Percentiles rank a stretch among this genome's conserved stretches.
phyloP scores from a whole-genome alignment of 30 jellyfish, hydroid and myxozoan genomes.

The Pelagia noctiluca region DNA sequence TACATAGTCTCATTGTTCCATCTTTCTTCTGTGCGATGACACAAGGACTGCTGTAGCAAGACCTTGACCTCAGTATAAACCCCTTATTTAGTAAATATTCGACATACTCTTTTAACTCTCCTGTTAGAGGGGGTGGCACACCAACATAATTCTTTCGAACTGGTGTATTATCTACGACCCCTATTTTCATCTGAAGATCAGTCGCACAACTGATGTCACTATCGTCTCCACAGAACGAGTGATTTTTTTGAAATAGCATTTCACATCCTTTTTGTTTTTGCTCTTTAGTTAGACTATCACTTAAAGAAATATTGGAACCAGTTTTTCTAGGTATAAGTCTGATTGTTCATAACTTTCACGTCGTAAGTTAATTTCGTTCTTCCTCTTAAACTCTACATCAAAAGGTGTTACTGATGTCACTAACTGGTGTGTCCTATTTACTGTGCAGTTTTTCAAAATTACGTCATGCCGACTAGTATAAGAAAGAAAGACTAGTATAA shows the following conservation, averaged over 20 bases:
- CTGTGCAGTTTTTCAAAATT: conserved; percentile 5
- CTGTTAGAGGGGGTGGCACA: conserved; percentile 34
- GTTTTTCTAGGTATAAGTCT: too few species aligned
- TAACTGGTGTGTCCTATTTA: conserved; percentile 12
- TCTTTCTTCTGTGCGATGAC: conserved; percentile 28
- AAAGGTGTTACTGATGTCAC: conserved; percentile 25
- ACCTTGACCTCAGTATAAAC: conserved; percentile 26
- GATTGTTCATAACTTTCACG: too few species aligned
- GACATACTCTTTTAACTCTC: conserved; percentile 38
- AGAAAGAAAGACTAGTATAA: too few species aligned
- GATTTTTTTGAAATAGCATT: too few species aligned
- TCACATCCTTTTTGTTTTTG: too few species aligned
- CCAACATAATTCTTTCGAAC: conserved; percentile 29
- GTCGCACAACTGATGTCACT: too few species aligned
- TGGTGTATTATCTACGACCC: too few species aligned
- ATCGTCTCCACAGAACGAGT: too few species aligned
- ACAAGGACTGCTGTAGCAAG: conserved; percentile 43
- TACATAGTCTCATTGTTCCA: conserved; percentile 38
- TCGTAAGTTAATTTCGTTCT: too few species aligned
- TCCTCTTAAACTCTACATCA: conserved; percentile 7
- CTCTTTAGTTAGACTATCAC: too few species aligned
- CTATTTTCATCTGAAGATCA: too few species aligned
- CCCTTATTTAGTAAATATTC: conserved; percentile 24
- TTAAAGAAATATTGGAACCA: too few species aligned
- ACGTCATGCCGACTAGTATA: conserved; percentile 21